Conservation (phyloP, 2,113 vertebrate genomes). For the Halcyon malimbica region DNA sequence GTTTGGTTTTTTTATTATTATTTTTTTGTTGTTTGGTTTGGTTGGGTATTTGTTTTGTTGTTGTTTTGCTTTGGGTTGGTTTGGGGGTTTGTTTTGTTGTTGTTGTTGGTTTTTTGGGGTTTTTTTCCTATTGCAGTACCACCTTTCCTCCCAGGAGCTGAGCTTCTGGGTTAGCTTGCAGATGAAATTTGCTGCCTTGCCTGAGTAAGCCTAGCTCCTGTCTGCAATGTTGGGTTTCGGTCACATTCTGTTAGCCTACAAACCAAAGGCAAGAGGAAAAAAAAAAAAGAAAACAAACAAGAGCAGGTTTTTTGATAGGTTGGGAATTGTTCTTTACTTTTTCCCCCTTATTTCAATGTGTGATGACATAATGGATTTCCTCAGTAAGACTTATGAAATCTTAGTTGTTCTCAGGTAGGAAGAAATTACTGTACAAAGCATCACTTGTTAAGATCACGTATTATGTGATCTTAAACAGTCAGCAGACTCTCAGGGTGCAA, state of each 20-base stretch:
- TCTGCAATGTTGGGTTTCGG: not conserved
- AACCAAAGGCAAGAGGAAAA: not conserved
- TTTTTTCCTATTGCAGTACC: not conserved
- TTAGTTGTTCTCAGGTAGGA: not conserved
- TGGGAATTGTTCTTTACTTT: not conserved
- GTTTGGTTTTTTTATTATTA: not conserved
- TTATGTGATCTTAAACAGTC: not conserved
- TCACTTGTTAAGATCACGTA: too few species aligned
- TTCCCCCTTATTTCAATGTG: conserved; percentile 36
- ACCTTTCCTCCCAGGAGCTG: not conserved
- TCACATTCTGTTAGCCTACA: not conserved
- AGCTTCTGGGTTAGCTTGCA: not conserved
- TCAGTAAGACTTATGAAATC: not conserved
- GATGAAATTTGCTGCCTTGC: not conserved
- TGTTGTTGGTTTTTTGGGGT: not conserved
- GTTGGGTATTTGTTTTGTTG: not conserved
- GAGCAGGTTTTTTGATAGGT: not conserved
- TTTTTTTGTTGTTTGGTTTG: too few species aligned
- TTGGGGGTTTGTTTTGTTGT: too few species aligned
- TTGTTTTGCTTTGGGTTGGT: not conserved
- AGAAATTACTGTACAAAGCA: not conserved
- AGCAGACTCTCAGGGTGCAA: not conserved
- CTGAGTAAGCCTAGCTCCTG: not conserved
- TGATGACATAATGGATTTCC: not conserved
- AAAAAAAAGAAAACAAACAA: not conserved